Conservation (phyloP, 2,888 invertebrate genomes). For the Ormyrus pomaceus region DNA sequence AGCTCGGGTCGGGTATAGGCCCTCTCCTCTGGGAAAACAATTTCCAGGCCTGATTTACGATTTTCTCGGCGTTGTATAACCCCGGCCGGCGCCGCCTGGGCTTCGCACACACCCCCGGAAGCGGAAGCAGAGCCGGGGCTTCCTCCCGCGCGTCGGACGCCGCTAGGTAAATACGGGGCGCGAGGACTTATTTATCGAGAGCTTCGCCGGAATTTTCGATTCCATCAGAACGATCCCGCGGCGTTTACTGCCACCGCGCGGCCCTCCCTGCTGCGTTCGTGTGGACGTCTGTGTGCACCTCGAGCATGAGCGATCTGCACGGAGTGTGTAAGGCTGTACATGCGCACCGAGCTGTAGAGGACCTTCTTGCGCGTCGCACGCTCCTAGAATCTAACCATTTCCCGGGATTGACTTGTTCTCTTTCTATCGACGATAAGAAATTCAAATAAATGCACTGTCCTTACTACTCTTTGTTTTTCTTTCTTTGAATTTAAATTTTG, state of each 20-base stretch:
- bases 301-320: not conserved
- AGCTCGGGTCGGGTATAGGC: not conserved
- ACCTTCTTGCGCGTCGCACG: not conserved
- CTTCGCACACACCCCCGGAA: no score
- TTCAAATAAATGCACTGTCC: not conserved
- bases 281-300: not conserved
- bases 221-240: slow-evolving; percentile 51
- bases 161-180: slow-evolving; percentile 25
- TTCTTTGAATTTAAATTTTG: not conserved
- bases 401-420: slow-evolving; percentile 7
- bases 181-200: slow-evolving; percentile 59
- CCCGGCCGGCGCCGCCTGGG: not conserved
- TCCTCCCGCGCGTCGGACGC: no score
- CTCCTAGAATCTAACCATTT: not conserved
- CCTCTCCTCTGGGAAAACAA: slow-evolving; percentile 61
- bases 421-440: slow-evolving; percentile 7
- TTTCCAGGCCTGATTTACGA: slow-evolving; percentile 66
- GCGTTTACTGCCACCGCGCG: slow-evolving; percentile 24
- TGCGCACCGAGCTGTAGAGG: not conserved
- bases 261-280: slow-evolving; percentile 27
- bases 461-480: not conserved
- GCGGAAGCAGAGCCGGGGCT: no score
- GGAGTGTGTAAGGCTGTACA: not conserved
- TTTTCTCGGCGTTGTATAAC: slow-evolving; percentile 45
- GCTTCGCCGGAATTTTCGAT: slow-evolving; percentile 58